Base-by-base conservation (phyloP, 2,113 vertebrate species). In the Boulengeromyrus knoepffleri region DNA sequence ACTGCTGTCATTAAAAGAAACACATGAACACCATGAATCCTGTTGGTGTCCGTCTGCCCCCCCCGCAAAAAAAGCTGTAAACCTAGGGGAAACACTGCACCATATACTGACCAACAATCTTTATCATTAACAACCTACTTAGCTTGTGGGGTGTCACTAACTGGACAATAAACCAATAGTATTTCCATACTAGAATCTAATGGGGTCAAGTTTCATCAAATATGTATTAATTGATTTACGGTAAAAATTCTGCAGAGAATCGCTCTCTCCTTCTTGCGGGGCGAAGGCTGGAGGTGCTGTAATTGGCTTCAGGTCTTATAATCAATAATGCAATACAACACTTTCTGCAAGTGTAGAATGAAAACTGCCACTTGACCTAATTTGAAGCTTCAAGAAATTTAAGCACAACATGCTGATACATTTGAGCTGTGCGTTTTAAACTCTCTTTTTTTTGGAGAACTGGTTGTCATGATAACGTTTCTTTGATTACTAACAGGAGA, bases 281-380 rank as follows among this genome's bases (percentile, higher is more conserved):
- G 17, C 5, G 36, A 80, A 80, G 36, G 36, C 31, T 1, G 21
- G 39, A 21, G 66, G 45, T 42, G 45, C n/a, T 52, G 70, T 36
- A 49, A 83, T 36, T 56, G 31, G 49, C 49, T 53, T 12, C 45
- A 53, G 39, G 50, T 74, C 90, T 83, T 47, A 39, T 86, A 86
- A 89, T 89, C 88, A 91, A 77, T 88, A 90, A 90, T 90, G 66
- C 90, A 88, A 47, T 45, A 45, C 70, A 77, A 36, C 70, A 87
- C 70, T 31, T 36, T 80, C 45, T 47, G 66, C 66, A 74, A 74
- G 42, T 46, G 47, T 21, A 8, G 62, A 13, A 74, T 89, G 46
- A 74, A 74, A 77, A 66, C 74, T 80, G 74, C 31, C 74, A 80
- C 74, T 80, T 42, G 31, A 42, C 36, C 31, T 42, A 42, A 42